Evolutionary conservation across 2,888 invertebrate species (phyloP).

Genomic region (Hymenopus coronatus): DNA sequence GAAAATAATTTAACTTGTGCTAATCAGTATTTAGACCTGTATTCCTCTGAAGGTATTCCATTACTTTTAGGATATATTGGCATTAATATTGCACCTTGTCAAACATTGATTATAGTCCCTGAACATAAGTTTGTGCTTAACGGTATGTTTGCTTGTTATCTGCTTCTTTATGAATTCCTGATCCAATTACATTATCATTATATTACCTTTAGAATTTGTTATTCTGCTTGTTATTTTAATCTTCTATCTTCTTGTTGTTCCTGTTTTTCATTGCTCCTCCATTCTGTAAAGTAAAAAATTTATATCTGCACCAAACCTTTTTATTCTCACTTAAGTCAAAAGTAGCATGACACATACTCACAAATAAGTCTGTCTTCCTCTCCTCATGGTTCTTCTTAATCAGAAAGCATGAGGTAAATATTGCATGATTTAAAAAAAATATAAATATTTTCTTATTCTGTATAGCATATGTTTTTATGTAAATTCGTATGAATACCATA

Average conservation of each 20-base stretch:
- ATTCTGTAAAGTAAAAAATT: background rate
- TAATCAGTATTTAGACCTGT: too few species aligned
- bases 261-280: background rate
- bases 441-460: background rate
- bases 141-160: background rate
- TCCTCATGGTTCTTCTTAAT: background rate
- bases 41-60: background rate
- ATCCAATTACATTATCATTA: background rate
- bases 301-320: background rate
- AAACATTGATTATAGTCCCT: background rate
- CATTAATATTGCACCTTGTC: background rate
- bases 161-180: background rate
- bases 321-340: background rate
- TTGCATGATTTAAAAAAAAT: background rate
- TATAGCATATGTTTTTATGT: background rate
- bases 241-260: background rate
- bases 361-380: background rate
- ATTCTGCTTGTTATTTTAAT: background rate
- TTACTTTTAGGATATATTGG: background rate
- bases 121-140: background rate
- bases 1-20: too few species aligned
- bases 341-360: background rate
- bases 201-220: background rate
- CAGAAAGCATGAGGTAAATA: background rate
- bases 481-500: background rate